Evolutionary conservation across 2,888 invertebrate species (phyloP).

Genomic region (Plagodis pulveraria): DNA sequence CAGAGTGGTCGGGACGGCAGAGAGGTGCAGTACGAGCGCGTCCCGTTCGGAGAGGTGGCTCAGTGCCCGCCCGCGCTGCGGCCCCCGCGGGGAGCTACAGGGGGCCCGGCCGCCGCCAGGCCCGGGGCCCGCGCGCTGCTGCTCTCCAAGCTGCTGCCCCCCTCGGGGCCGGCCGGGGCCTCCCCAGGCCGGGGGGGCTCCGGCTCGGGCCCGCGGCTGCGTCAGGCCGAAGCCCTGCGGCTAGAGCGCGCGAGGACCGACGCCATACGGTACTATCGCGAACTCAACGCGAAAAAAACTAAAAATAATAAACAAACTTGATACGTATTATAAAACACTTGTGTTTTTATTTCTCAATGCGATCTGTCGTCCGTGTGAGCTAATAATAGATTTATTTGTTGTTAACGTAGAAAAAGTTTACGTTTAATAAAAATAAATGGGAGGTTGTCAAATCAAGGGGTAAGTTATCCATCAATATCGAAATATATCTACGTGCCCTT

Average conservation of each 20-base stretch:
- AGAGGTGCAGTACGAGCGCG: conserved; percentile 86
- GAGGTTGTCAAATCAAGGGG: too few relatives aligned
- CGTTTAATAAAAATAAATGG: too few relatives aligned
- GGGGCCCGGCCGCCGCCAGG: conserved; percentile 66
- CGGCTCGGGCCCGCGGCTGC: conserved; percentile 12
- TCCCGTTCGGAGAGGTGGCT: conserved; percentile 90
- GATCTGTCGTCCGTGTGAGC: too few relatives aligned
- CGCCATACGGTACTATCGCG: conserved; percentile 66
- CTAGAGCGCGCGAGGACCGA: conserved; percentile 51
- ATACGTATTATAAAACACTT: not conserved
- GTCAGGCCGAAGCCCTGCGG: conserved; percentile 35
- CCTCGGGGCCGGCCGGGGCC: conserved; percentile 14
- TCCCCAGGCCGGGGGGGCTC: conserved; percentile 10
- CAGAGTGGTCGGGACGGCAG: conserved; percentile 24
- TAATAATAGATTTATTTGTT: too few relatives aligned
- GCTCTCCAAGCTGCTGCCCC: conserved; percentile 51
- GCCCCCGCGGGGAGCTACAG: conserved; percentile 8
- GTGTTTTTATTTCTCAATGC: not conserved
- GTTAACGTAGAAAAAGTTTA: too few relatives aligned
- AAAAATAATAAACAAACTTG: not conserved
- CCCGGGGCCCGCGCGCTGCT: conserved; percentile 86
- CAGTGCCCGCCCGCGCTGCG: conserved; percentile 89
- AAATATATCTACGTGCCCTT: too few relatives aligned
- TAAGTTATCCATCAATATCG: too few relatives aligned
- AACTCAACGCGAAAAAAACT: conserved; percentile 45